Percentiles rank a stretch among this genome's conserved stretches.
Conservation (phyloP, 1,140 invertebrate species). For the Scaptomyza graminum region DNA sequence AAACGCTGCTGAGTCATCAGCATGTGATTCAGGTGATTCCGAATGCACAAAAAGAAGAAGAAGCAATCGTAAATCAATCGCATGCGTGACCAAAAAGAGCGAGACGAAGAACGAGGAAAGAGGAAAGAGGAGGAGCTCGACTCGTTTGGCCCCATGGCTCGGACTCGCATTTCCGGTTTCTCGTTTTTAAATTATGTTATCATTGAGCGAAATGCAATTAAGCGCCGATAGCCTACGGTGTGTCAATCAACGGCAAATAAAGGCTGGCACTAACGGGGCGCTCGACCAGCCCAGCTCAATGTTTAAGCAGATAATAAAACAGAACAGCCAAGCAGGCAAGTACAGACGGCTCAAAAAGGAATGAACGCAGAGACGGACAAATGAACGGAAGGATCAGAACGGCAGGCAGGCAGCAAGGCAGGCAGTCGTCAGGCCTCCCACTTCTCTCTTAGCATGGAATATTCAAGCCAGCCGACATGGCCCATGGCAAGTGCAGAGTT, state of each 20-base stretch:
- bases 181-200: conserved; percentile 78
- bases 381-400: neutral
- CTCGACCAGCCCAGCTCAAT: conserved; percentile 48
- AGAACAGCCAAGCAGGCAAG: conserved; percentile 12
- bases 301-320: conserved; percentile 80
- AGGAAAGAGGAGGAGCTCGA: neutral
- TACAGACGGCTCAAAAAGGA: conserved; percentile 14
- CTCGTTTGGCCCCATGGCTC: neutral
- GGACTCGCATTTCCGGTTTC: conserved; percentile 55
- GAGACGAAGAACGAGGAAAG: neutral
- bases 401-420: neutral
- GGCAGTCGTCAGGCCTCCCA: neutral
- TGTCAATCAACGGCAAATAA: conserved; percentile 77
- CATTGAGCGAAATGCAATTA: conserved; percentile 80
- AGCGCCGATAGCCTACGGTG: conserved; percentile 73
- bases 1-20: neutral
- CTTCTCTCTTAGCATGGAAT: neutral
- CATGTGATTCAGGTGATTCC: conserved; percentile 4
- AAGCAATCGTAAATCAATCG: conserved; percentile 63
- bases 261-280: conserved; percentile 37
- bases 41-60: conserved; percentile 15
- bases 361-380: neutral
- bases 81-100: conserved; percentile 27
- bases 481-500: conserved; percentile 62
- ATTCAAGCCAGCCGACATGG: conserved; percentile 32